Evolutionary conservation across 2,797 vertebrate genomes (phyloP), one percentile per base, ranked within the genome.

Genomic region (Chaetophractus vellerosus): DNA sequence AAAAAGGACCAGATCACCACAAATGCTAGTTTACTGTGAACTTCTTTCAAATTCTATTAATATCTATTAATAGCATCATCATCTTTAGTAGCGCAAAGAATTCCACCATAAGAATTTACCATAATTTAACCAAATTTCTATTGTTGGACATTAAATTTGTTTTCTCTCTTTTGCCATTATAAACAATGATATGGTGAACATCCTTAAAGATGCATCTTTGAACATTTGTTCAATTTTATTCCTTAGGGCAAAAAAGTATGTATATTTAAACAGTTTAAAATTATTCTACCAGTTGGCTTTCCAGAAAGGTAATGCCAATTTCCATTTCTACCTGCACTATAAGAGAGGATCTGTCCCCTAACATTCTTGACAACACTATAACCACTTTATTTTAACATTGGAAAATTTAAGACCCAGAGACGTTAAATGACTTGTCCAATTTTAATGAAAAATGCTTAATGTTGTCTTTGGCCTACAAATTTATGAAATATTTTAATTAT

Each of bases 401-500:
- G 11, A 55, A 76, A 88, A 72, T 63, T 50, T 59, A 90, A 96
- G 83, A 85, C 38, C 41, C 61, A 71, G 45, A 89, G 38, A 85
- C 10, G 14, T 68, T 81, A 91, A 96, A 90, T 87, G 38, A 90
- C 38, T 80, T 68, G 48, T 8, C 38, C n/a, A 91, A 87, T 94
- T 90, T 96, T 93, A 95, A 72, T 86, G 59, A 92, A 88, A 92
- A 93, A 86, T 36, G 12, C 28, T 94, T 84, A 72, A 78, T 88
- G 15, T 92, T 96, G 88, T 69, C 18, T 79, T 82, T 96, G 85
- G 52, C 26, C 48, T 63, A 75, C 12, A 75, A 90, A 33, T 91
- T 96, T 92, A 88, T n/a, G 55, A 96, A 88, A 80, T 28, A 50
- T 74, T 92, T 91, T 72, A 85, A 90, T 95, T 72, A 93, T 94